phyloP scores from a whole-genome alignment of 2,888 invertebrate species.

The Furcula furcula region DNA sequence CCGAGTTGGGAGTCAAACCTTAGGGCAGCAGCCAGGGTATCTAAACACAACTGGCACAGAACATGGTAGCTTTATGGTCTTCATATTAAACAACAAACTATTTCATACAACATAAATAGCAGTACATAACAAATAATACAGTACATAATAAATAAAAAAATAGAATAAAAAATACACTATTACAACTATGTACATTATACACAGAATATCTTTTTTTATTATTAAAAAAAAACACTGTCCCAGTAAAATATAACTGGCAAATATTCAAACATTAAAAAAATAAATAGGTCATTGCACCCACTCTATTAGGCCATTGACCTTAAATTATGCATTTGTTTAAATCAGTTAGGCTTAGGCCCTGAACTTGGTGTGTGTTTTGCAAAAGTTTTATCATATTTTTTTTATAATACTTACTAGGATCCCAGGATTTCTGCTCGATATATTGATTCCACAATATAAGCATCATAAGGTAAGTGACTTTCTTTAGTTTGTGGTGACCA shows the following conservation, averaged over 20 bases:
- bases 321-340: slow-evolving; percentile 59
- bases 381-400: slow-evolving; percentile 10
- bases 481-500: slow-evolving; percentile 94
- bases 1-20: too few species aligned
- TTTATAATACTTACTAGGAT: slow-evolving; percentile 84
- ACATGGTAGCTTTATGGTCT: too few species aligned
- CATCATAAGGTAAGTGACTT: slow-evolving; percentile 87
- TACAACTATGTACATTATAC: neutral
- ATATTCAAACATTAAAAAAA: slow-evolving; percentile 47
- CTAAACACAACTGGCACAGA: too few species aligned
- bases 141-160: neutral
- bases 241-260: slow-evolving; percentile 35
- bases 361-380: slow-evolving; percentile 22
- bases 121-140: neutral
- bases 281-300: slow-evolving; percentile 65
- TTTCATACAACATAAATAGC: neutral
- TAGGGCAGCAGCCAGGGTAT: too few species aligned
- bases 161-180: neutral
- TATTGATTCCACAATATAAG: slow-evolving; percentile 92
- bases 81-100: too few species aligned
- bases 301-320: slow-evolving; percentile 69
- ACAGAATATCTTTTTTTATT: neutral
- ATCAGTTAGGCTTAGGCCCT: slow-evolving; percentile 65
- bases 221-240: slow-evolving; percentile 14
- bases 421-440: slow-evolving; percentile 93